A percentile compares a stretch with the other conserved stretches of the same genome.
Conservation (phyloP, 2,113 vertebrate genomes). For the Ellobius talpinus region DNA sequence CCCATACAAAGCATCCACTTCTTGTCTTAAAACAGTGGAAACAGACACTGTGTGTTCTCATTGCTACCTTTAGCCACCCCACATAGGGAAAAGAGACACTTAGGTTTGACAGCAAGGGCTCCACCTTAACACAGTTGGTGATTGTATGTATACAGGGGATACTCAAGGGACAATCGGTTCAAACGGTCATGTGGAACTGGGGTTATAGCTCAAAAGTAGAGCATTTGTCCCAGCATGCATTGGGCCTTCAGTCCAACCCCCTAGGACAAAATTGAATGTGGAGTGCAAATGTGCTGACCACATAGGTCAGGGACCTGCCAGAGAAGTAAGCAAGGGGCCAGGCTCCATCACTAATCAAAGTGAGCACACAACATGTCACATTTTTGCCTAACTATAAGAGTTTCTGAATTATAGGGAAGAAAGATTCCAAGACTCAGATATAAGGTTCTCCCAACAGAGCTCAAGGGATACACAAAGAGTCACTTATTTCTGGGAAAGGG, state of each 20-base stretch:
- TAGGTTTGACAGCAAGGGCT: neutral
- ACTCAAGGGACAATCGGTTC: neutral
- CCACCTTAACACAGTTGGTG: neutral
- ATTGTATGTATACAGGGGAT: neutral
- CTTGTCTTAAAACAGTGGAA: neutral
- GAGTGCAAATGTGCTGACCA: too few species aligned
- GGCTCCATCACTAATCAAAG: neutral
- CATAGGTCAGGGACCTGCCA: neutral
- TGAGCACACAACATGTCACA: neutral
- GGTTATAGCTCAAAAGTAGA: neutral
- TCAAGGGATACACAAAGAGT: fast-evolving
- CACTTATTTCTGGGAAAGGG: neutral
- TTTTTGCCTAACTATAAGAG: neutral
- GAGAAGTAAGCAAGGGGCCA: neutral
- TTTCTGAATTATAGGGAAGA: neutral
- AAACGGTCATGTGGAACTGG: neutral
- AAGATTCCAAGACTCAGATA: neutral
- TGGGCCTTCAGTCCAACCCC: neutral
- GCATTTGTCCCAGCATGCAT: neutral
- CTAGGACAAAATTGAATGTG: neutral
- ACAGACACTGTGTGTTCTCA: neutral
- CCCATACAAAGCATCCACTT: neutral
- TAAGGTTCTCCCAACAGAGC: neutral
- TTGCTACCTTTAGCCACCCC: neutral
- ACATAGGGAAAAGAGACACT: neutral